Evolutionary conservation across 2,888 invertebrate genomes (phyloP).

Genomic region (Cancer borealis): DNA sequence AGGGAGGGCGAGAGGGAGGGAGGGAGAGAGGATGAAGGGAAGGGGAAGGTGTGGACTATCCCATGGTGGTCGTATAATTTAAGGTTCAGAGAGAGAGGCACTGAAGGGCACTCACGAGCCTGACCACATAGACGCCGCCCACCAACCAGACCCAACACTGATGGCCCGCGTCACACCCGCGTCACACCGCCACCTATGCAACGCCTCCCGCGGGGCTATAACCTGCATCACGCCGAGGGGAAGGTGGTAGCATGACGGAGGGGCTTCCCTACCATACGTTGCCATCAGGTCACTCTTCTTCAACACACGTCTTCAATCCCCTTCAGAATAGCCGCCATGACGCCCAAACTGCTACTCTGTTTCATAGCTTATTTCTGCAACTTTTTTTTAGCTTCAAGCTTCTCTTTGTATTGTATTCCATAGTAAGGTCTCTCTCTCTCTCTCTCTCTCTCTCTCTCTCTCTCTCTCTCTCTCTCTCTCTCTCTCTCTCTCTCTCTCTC

Average conservation of each 20-base stretch:
- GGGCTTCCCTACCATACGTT: background rate
- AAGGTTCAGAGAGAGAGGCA: slow-evolving; percentile 25
- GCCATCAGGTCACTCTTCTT: background rate
- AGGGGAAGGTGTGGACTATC: background rate
- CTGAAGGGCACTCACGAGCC: slow-evolving; percentile 29
- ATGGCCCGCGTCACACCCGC: background rate
- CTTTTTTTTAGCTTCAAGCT: background rate
- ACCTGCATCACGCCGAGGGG: background rate
- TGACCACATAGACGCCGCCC: background rate
- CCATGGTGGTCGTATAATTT: background rate
- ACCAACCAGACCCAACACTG: background rate
- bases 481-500: slow-evolving; percentile 22
- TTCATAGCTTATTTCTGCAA: background rate
- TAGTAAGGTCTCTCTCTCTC: too few relatives aligned
- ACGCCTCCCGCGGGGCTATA: background rate
- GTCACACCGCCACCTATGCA: background rate
- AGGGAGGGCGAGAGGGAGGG: background rate
- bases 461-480: slow-evolving; percentile 9
- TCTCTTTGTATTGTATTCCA: background rate
- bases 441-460: background rate
- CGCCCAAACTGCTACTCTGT: background rate
- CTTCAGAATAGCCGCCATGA: background rate
- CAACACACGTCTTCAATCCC: too few relatives aligned
- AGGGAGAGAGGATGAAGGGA: background rate
- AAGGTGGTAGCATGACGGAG: background rate